Evolutionary conservation across 2,888 invertebrate genomes (phyloP).

Genomic region (Teinopalpus imperialis): DNA sequence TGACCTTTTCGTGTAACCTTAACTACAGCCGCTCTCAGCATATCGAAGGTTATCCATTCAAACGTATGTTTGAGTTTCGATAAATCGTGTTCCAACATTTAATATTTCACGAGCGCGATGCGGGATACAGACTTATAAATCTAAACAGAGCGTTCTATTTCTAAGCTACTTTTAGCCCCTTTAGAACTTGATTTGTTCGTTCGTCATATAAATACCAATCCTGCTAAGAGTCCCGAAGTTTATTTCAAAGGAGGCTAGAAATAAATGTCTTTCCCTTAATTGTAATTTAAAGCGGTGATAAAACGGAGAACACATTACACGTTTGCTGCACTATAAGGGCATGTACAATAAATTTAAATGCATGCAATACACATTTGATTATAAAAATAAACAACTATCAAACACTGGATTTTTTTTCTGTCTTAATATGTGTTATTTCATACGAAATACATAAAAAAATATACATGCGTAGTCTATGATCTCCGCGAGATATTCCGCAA

Average conservation of each 20-base stretch:
- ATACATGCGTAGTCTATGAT: no score
- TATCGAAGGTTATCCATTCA: conserved; percentile 18
- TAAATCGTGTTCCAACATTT: conserved; percentile 17
- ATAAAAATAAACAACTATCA: neutral
- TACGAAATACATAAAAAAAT: no score
- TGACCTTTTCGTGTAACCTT: conserved; percentile 23
- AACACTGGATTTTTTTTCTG: neutral
- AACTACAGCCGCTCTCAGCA: conserved; percentile 2
- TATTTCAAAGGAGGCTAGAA: conserved; percentile 17
- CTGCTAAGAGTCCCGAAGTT: conserved; percentile 4
- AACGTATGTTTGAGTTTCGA: conserved; percentile 12
- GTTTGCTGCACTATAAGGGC: conserved; percentile 52
- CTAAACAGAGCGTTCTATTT: conserved; percentile 3
- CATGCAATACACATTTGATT: conserved; percentile 20
- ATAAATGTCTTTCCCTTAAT: conserved; percentile 47
- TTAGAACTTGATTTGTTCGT: conserved; percentile 6
- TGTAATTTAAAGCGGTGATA: conserved; percentile 54
- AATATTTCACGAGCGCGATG: neutral
- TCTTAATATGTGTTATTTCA: neutral
- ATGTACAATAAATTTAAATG: conserved; percentile 46
- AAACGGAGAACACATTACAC: conserved; percentile 58
- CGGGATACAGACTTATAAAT: conserved; percentile 16
- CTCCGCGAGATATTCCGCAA: no score
- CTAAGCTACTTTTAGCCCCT: conserved; percentile 13
- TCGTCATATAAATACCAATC: conserved; percentile 11